Percentiles rank a stretch among this genome's conserved stretches.
Conservation (phyloP, 2,113 vertebrate genomes). For the Trochalopteron elliotii region DNA sequence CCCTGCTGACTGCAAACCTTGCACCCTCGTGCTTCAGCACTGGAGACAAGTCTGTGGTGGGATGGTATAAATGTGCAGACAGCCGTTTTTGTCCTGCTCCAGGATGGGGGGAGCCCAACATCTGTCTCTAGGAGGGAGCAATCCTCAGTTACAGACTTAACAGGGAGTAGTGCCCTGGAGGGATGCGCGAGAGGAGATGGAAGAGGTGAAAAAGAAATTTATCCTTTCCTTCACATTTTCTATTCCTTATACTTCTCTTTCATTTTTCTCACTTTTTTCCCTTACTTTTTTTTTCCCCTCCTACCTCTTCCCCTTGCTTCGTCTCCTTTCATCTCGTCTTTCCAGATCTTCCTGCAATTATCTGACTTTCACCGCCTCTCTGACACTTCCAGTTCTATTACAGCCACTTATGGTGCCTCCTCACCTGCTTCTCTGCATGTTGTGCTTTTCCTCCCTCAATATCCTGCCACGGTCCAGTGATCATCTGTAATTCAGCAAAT, state of each 20-base stretch:
- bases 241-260: background rate
- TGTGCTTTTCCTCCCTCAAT: background rate
- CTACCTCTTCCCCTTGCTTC: background rate
- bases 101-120: background rate
- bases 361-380: background rate
- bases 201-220: background rate
- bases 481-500: conserved; percentile 18
- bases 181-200: background rate
- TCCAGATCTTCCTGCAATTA: background rate
- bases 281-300: background rate
- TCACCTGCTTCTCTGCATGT: background rate
- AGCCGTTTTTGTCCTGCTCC: background rate
- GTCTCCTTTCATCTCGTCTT: background rate
- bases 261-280: background rate
- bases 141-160: background rate
- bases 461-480: background rate
- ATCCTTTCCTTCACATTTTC: background rate
- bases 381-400: background rate
- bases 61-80: background rate
- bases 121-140: too few relatives aligned
- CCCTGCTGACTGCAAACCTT: background rate
- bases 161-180: background rate
- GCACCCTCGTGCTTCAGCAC: background rate
- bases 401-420: background rate
- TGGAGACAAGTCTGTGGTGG: background rate